Conservation (phyloP, 2,113 vertebrate species). For the Podiceps cristatus region DNA sequence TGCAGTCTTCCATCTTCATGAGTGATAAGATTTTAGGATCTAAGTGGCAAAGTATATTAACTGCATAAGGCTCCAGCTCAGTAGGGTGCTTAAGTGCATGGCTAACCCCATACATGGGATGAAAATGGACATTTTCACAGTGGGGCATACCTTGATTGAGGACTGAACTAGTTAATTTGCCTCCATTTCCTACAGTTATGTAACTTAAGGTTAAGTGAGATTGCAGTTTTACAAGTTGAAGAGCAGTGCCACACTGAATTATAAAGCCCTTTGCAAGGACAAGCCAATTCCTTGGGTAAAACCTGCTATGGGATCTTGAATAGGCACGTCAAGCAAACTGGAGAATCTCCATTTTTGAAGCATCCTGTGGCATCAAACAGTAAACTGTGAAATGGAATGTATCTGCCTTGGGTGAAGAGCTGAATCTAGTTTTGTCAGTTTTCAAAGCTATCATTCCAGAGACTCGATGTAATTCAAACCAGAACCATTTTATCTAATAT, state of each 20-base stretch:
- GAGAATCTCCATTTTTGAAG: not conserved
- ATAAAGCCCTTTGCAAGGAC: not conserved
- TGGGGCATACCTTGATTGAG: not conserved
- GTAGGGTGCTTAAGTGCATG: not conserved
- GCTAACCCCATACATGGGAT: accelerated
- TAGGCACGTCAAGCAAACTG: not conserved
- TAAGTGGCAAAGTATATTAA: not conserved
- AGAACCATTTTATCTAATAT: not conserved
- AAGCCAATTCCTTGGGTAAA: not conserved
- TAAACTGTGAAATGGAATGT: not conserved
- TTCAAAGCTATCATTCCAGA: not conserved
- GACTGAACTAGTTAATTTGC: not conserved
- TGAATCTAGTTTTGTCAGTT: not conserved
- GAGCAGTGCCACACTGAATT: not conserved
- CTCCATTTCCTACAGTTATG: not conserved
- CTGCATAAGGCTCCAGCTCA: not conserved
- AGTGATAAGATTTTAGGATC: not conserved
- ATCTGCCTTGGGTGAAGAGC: not conserved
- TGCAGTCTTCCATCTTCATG: not conserved
- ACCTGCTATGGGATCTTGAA: not conserved
- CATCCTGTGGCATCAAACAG: not conserved
- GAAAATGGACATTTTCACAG: not conserved
- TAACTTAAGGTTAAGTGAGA: not conserved
- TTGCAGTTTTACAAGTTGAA: not conserved
- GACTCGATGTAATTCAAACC: not conserved